Base-by-base conservation (phyloP, 1,140 invertebrate species). In the Drosophila kurseongensis region DNA sequence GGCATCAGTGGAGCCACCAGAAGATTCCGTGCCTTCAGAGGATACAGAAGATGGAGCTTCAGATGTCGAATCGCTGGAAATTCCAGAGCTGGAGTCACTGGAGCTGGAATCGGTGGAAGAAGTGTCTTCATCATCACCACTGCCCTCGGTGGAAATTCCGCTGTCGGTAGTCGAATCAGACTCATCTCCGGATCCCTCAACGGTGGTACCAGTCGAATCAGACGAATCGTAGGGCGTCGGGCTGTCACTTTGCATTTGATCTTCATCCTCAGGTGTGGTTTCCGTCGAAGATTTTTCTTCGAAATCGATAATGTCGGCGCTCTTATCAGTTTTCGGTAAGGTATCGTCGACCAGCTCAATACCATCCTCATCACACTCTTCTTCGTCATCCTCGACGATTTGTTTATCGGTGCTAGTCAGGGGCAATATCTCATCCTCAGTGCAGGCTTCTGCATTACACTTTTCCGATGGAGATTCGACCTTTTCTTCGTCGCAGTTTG, bases 391-490 rank as follows among this genome's bases (percentile, higher is more conserved):
- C 48, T 92, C 93, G 18, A 94, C 93, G 5, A 92, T 23, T 23
- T 23, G 88, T 72, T 94, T 94, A 13, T 93, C 92, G 10, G 93
- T 94, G 8, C 94, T 93, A 0, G 68, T 90, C 0, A 96, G 92
- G 5, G 96, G 94, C 61, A 96, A 80, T 3, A 96, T 91, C 89
- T 96, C 93, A 91, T 97, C 96, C 92, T 95, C 93, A 16, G 94
- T 94, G 82, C 97, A 97, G 27, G 96, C 92, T 29, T 95, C 93
- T 6, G 92, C 93, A 88, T 98, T 98, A 91, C 98, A 98, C 42
- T 93, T 92, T 88, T 97, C 96, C 35, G 91, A 94, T 1, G 93
- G 80, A 35, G 95, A 95, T 59, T 95, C 94, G 27, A 97, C 95
- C 29, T 92, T 93, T 9, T 94, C 93, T 7, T 93, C 91, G 80